Conservation (phyloP, 2,113 vertebrate genomes). For the Chlamydotis undulata region DNA sequence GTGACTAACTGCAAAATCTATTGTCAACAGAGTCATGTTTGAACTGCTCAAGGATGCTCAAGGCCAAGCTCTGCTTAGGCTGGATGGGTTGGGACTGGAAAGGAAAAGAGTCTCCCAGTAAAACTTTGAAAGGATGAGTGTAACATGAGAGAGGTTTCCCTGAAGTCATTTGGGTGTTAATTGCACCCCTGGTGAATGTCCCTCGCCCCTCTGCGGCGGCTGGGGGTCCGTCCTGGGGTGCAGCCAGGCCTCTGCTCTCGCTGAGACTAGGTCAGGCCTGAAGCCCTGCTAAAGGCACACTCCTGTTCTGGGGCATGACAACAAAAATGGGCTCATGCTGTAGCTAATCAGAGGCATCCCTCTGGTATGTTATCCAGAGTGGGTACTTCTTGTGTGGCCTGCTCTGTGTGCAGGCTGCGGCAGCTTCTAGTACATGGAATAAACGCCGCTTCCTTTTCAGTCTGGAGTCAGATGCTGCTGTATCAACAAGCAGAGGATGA, state of each 20-base stretch:
- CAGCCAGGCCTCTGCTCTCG: not conserved
- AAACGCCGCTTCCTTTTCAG: not conserved
- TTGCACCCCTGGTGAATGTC: not conserved
- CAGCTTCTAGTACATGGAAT: not conserved
- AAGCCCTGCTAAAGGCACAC: not conserved
- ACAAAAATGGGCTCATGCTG: not conserved
- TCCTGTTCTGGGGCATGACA: not conserved
- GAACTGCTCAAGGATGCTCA: not conserved
- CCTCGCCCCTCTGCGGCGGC: fast-evolving
- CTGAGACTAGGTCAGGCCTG: not conserved
- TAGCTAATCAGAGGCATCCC: not conserved
- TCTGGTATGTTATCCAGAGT: too few relatives aligned
- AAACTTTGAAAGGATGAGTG: not conserved
- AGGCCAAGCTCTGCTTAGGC: not conserved
- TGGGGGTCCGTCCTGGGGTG: not conserved
- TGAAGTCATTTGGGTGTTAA: not conserved
- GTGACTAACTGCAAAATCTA: not conserved
- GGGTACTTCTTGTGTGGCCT: not conserved
- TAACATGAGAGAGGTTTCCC: not conserved
- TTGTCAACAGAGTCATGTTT: not conserved
- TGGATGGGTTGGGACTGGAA: not conserved
- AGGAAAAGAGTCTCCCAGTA: not conserved
- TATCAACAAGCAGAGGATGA: not conserved
- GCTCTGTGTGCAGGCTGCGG: not conserved
- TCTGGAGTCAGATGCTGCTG: not conserved